Base-by-base conservation (phyloP, 2,113 vertebrate species). In the Anoplopoma fimbria region DNA sequence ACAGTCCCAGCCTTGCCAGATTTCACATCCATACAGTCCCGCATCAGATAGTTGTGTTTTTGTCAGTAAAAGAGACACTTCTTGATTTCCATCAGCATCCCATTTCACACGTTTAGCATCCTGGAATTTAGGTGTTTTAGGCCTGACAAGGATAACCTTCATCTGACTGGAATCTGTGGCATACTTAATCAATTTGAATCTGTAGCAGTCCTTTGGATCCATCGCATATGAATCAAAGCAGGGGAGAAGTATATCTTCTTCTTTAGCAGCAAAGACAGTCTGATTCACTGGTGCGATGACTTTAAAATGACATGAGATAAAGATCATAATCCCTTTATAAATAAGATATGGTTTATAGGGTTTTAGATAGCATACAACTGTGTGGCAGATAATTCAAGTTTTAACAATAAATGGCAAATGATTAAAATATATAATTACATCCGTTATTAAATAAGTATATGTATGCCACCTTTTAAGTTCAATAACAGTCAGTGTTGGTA, bases 11-110 rank as follows among this genome's bases (percentile, higher is more conserved):
- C 63, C 89, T 38, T 45, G 1, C 19, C 69, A 91, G 19, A 75
- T 55, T 82, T 89, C 62, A 81, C 77, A 93, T 25, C 6, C 38
- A 45, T 93, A 93, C 7, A 31, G 8, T 25, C 91, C 92, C 2
- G 40, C 60, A 15, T 94, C 89, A 2, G 53, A 82, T 57, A 62
- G 77, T 45, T 84, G 53, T 1, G 64, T 3, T 4, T 72, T 84
- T 31, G n/a, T 80, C 55, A 94, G 45, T 45, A 14, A 58, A 53
- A 93, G 67, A 36, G 55, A 79, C 60, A 62, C 63, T 34, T 75
- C 17, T 74, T 81, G 63, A 1, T 73, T 60, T 57, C 6, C 38
- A 57, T 81, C 55, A 29, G 2, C 21, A 31, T 47, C 2, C 85
- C 34, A 84, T 68, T 45, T 69, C 2, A 77, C 36, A 34, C 40